Conservation (phyloP, 2,797 vertebrate species). For the Spondyliosoma cantharus region DNA sequence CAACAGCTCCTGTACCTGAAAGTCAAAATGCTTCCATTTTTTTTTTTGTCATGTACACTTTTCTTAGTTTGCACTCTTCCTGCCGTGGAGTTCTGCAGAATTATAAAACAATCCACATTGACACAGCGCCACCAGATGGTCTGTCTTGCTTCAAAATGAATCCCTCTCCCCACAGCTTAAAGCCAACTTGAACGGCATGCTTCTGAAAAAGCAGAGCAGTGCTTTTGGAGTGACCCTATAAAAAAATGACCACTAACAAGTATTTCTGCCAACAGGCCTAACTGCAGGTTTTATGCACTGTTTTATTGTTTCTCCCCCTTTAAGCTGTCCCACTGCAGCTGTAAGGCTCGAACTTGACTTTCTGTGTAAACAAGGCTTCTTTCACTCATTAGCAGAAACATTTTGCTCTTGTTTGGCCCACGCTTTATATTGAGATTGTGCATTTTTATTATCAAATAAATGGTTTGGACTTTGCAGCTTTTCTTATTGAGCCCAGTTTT, state of each 20-base stretch:
- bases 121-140: neutral
- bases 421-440: neutral
- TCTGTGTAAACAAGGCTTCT: constrained; percentile 3
- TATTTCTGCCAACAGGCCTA: constrained; percentile 10
- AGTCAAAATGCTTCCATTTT: neutral
- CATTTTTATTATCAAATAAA: constrained; percentile 7
- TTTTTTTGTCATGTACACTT: neutral
- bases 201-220: neutral
- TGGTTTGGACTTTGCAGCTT: neutral
- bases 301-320: constrained; percentile 5
- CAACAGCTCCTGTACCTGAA: neutral
- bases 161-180: too few relatives aligned
- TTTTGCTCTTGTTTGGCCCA: neutral
- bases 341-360: constrained; percentile 2
- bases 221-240: neutral
- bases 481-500: neutral
- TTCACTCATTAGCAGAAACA: neutral
- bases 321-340: neutral
- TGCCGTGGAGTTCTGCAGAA: neutral
- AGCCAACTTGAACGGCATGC: neutral
- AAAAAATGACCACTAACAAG: neutral
- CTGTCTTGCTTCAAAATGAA: neutral
- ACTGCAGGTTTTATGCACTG: neutral
- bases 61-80: neutral
- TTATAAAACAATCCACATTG: neutral